phyloP scores from a whole-genome alignment of 2,888 invertebrate species.

The Dynastes tityus region DNA sequence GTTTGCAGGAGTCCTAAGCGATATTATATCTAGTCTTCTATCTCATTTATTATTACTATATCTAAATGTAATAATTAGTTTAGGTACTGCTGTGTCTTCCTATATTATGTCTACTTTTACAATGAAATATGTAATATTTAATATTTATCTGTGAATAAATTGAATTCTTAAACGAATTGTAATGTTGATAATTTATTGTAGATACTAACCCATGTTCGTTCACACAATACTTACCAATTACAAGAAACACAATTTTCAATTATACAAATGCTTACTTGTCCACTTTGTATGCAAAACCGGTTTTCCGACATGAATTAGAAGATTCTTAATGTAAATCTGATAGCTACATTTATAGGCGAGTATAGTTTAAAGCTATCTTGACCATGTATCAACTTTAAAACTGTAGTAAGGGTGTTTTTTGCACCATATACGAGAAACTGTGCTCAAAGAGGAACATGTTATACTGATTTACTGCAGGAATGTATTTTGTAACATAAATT shows the following conservation, averaged over 20 bases:
- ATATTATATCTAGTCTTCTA: slow-evolving; percentile 29
- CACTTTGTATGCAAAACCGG: slow-evolving; percentile 34
- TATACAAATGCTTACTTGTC: slow-evolving; percentile 13
- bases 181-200: slow-evolving; percentile 6
- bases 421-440: slow-evolving; percentile 29
- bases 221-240: background rate
- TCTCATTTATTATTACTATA: slow-evolving; percentile 4
- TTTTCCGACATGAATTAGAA: slow-evolving; percentile 43
- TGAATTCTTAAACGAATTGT: slow-evolving; percentile 20
- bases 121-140: slow-evolving; percentile 43
- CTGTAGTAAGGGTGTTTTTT: slow-evolving; percentile 21
- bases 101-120: slow-evolving; percentile 40
- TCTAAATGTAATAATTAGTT: slow-evolving; percentile 28
- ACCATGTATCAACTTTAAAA: slow-evolving; percentile 36
- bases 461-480: slow-evolving; percentile 36
- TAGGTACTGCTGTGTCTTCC: slow-evolving; percentile 35
- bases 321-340: slow-evolving; percentile 39
- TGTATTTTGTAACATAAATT: slow-evolving; percentile 42
- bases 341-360: slow-evolving; percentile 39
- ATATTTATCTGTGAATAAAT: slow-evolving; percentile 38
- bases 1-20: slow-evolving; percentile 33
- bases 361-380: slow-evolving; percentile 37
- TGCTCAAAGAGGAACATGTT: slow-evolving; percentile 33
- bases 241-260: slow-evolving; percentile 18
- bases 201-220: background rate